These are phyloP conservation scores for Eristalinus sepulchralis DNA, from an alignment of 2,888 invertebrate species.

Conservation along the genomic window DNA sequence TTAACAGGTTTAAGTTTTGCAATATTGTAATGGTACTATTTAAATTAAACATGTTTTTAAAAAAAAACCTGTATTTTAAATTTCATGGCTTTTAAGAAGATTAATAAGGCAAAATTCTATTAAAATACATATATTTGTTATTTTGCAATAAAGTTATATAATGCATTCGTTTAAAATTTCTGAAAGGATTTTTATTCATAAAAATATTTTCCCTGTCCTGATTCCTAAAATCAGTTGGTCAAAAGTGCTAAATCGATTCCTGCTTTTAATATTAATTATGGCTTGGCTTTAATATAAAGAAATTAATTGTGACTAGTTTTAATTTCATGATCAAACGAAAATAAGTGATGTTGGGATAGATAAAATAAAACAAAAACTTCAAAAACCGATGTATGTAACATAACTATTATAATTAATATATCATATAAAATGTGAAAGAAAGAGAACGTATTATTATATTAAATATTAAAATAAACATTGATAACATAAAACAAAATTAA, in stretches of 20 bases:
- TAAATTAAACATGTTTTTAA: too few relatives aligned
- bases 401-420: slow-evolving; percentile 66
- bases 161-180: too few relatives aligned
- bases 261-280: background rate
- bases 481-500: slow-evolving; percentile 76
- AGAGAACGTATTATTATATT: slow-evolving; percentile 58
- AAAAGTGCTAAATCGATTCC: background rate
- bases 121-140: too few relatives aligned
- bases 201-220: too few relatives aligned
- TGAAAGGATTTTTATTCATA: too few relatives aligned
- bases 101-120: too few relatives aligned
- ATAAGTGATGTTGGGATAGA: slow-evolving; percentile 27
- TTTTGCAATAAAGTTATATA: too few relatives aligned
- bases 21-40: too few relatives aligned
- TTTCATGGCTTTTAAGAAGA: too few relatives aligned
- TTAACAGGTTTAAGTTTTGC: too few relatives aligned
- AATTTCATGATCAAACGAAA: slow-evolving; percentile 6
- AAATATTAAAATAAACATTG: slow-evolving; percentile 21
- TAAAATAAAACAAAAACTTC: slow-evolving; percentile 21
- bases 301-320: background rate
- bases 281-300: background rate
- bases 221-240: background rate
- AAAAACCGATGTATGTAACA: background rate
- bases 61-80: too few relatives aligned
- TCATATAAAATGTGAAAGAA: slow-evolving; percentile 28